phyloP scores from a whole-genome alignment of 2,797 vertebrate genomes.

The Poecilia wingei region DNA sequence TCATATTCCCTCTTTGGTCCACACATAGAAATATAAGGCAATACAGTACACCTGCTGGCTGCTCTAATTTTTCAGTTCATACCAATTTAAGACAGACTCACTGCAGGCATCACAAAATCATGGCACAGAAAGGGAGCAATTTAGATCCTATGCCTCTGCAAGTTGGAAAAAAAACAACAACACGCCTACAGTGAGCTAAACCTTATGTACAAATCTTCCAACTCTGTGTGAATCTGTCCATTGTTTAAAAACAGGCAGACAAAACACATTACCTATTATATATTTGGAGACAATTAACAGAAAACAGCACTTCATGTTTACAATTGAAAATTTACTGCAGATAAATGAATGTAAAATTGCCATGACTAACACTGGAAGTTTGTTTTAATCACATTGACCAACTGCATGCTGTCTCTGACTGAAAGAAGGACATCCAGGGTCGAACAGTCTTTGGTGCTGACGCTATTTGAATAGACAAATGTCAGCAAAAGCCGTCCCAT shows the following conservation, averaged over 20 bases:
- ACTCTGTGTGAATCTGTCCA: background rate
- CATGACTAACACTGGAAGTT: background rate
- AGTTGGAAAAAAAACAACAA: background rate
- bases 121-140: constrained; percentile 11
- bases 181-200: background rate
- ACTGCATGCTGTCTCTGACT: constrained; percentile 13
- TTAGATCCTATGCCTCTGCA: background rate
- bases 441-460: constrained; percentile 21
- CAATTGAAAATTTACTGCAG: background rate
- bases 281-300: constrained; percentile 1
- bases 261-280: background rate
- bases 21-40: background rate
- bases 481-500: constrained; percentile 17
- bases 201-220: background rate
- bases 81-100: background rate
- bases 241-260: constrained; percentile 4
- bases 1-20: background rate
- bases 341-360: background rate
- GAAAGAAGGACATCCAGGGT: constrained; percentile 7
- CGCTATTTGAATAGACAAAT: constrained; percentile 18
- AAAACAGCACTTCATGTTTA: background rate
- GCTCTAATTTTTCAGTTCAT: constrained; percentile 3
- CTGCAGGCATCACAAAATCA: constrained; percentile 1
- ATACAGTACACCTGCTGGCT: background rate
- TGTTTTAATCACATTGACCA: background rate